phyloP scores from a whole-genome alignment of 2,888 invertebrate genomes.

The Eupithecia inturbata region DNA sequence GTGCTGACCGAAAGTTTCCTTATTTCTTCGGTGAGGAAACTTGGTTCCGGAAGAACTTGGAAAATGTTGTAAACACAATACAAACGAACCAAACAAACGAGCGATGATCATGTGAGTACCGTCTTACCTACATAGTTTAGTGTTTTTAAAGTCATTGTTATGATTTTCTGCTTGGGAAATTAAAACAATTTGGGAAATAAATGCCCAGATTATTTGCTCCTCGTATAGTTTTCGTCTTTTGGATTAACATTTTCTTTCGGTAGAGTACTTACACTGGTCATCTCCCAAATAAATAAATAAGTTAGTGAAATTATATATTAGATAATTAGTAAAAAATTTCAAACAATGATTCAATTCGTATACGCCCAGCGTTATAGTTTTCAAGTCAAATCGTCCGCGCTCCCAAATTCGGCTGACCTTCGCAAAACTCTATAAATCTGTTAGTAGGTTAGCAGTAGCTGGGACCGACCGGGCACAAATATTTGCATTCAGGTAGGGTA shows the following conservation, averaged over 20 bases:
- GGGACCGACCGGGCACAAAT: background rate
- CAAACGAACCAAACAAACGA: background rate
- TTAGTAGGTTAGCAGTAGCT: slow-evolving; percentile 4
- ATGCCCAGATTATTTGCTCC: background rate
- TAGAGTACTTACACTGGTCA: no score
- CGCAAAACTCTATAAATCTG: background rate
- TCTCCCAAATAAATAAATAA: no score
- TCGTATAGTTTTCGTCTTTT: background rate
- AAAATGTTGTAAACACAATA: background rate
- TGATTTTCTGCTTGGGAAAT: background rate
- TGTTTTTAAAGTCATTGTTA: background rate
- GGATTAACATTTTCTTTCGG: no score
- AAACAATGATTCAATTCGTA: background rate
- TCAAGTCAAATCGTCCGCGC: slow-evolving; percentile 3
- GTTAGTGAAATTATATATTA: no score
- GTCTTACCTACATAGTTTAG: background rate
- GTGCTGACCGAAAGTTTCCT: slow-evolving; percentile 7
- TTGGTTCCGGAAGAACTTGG: slow-evolving; percentile 1
- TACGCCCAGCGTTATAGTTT: background rate
- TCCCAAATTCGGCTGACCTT: slow-evolving; percentile 5
- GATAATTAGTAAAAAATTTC: no score
- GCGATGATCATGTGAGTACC: background rate
- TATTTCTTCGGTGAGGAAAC: slow-evolving; percentile 10
- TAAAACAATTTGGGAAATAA: background rate
- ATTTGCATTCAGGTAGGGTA: slow-evolving; percentile 7